Evolutionary conservation across 1,140 invertebrate species (phyloP).

Genomic region (Archegozetes longisetosus): DNA sequence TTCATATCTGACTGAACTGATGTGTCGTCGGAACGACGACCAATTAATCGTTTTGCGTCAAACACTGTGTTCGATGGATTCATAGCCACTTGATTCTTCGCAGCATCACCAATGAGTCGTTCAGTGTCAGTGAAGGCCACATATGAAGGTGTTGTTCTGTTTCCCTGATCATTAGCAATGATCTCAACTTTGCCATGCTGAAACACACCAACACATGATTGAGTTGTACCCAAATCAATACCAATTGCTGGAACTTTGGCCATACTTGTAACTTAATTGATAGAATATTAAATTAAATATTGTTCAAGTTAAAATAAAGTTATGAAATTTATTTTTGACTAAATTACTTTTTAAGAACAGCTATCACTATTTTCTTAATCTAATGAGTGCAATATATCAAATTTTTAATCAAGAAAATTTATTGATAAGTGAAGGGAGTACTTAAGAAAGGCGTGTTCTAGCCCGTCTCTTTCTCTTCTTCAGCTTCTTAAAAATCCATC

Average conservation of each 20-base stretch:
- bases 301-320: too few species aligned
- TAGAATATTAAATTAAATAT: too few species aligned
- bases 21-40: conserved; percentile 75
- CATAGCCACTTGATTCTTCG: conserved; percentile 61
- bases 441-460: too few species aligned
- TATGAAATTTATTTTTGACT: too few species aligned
- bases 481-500: too few species aligned
- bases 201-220: conserved; percentile 40
- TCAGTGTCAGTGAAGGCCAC: conserved; percentile 94
- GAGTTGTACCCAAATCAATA: conserved; percentile 38
- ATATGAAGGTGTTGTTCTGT: conserved; percentile 90
- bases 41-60: conserved; percentile 60
- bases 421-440: too few species aligned
- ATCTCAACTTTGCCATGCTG: conserved; percentile 81
- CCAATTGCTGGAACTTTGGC: conserved; percentile 27
- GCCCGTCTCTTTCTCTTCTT: too few species aligned
- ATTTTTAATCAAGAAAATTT: too few species aligned
- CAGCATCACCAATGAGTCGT: conserved; percentile 89
- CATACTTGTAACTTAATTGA: too few species aligned
- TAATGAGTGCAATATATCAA: too few species aligned
- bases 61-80: conserved; percentile 35
- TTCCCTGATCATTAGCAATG: conserved; percentile 93
- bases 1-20: conserved; percentile 87
- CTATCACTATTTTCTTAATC: too few species aligned
- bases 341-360: too few species aligned